Conservation (phyloP, 2,888 invertebrate species). For the Mythimna impura region DNA sequence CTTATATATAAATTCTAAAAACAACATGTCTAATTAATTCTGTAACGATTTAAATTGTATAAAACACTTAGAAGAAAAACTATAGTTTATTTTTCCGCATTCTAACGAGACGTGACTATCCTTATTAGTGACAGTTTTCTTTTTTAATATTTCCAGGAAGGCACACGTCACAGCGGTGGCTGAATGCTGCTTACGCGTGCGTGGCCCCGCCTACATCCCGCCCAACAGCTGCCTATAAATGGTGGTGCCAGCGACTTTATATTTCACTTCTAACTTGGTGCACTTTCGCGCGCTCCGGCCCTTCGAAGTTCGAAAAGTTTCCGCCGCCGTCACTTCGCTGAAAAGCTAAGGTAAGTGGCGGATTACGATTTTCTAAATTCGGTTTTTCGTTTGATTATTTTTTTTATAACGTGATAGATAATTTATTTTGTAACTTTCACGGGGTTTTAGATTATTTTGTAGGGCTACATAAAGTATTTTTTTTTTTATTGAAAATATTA, state of each 20-base stretch:
- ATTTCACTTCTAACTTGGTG: conserved; percentile 80
- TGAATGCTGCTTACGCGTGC: conserved; percentile 79
- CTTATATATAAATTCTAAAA: background rate
- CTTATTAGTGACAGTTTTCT: conserved; percentile 7
- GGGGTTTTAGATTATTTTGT: background rate
- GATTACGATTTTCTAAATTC: background rate
- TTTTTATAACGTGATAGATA: background rate
- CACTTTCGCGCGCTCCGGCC: conserved; percentile 76
- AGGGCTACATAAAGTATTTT: background rate
- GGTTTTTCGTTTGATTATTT: too few species aligned
- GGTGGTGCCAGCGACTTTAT: conserved; percentile 65
- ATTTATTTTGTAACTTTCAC: background rate
- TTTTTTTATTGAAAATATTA: background rate
- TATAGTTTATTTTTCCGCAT: too few species aligned
- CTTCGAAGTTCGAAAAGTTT: conserved; percentile 72
- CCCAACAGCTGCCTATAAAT: conserved; percentile 83
- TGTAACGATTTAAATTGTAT: background rate
- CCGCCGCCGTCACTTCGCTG: conserved; percentile 50
- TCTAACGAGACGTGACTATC: background rate
- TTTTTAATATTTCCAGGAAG: conserved; percentile 47
- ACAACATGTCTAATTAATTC: background rate
- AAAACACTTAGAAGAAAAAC: background rate
- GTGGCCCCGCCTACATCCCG: conserved; percentile 85
- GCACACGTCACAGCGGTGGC: conserved; percentile 58
- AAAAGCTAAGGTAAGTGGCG: conserved; percentile 68